Evolutionary conservation across 2,113 vertebrate genomes (phyloP).

Genomic region (Petrocephalus microphthalmus): DNA sequence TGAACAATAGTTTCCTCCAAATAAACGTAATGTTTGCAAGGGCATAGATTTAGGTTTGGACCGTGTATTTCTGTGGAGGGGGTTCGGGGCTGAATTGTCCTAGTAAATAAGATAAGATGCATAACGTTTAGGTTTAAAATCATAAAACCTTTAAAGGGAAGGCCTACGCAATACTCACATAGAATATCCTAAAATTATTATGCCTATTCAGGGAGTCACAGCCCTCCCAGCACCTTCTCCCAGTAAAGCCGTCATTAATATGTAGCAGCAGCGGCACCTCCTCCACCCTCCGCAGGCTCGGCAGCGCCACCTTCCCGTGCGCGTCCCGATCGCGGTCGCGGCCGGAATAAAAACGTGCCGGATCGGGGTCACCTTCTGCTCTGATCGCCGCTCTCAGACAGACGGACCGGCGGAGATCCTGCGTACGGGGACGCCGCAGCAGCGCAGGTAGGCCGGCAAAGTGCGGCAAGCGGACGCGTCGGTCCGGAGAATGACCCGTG

Average conservation of each 20-base stretch:
- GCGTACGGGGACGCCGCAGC: conserved; percentile 23
- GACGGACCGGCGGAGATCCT: conserved; percentile 33
- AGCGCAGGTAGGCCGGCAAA: conserved; percentile 48
- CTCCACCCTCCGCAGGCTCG: conserved; percentile 49
- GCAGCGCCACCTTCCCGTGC: conserved; percentile 57
- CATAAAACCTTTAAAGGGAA: neutral
- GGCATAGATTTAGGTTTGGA: neutral
- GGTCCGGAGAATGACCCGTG: neutral
- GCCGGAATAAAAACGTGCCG: conserved; percentile 44
- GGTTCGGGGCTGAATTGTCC: neutral
- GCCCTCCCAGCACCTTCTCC: neutral
- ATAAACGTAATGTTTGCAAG: neutral
- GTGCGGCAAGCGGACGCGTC: neutral
- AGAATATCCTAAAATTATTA: neutral
- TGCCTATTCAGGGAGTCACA: neutral
- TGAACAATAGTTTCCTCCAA: neutral
- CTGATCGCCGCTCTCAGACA: conserved; percentile 43
- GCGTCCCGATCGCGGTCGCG: conserved; percentile 61
- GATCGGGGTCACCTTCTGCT: conserved; percentile 66
- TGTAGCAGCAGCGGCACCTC: conserved; percentile 32
- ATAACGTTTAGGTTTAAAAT: neutral
- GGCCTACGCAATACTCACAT: neutral
- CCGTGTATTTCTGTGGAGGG: neutral
- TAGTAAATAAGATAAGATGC: neutral
- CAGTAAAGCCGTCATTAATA: neutral